These are phyloP conservation scores for Diplazon laetatorius DNA, from an alignment of 2,888 invertebrate genomes.

Conservation along the genomic window DNA sequence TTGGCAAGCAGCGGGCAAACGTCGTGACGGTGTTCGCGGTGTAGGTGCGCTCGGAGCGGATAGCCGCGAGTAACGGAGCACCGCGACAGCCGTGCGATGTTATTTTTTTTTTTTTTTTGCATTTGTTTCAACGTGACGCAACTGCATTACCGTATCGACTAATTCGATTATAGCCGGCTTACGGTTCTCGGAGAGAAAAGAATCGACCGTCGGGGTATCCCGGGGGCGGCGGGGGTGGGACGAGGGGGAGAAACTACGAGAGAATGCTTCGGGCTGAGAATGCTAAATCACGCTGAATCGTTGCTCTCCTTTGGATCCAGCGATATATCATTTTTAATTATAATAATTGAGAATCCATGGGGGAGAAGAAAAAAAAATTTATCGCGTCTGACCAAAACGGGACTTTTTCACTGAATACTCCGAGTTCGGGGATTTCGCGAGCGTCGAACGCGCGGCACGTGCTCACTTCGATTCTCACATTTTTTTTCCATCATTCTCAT, in stretches of 20 bases:
- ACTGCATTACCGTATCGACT: constrained; percentile 26
- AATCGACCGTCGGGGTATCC: not conserved
- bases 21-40: constrained; percentile 17
- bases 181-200: constrained; percentile 5
- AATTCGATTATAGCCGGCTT: constrained; percentile 38
- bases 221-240: not conserved
- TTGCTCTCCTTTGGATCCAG: not conserved
- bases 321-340: no score
- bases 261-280: not conserved
- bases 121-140: constrained; percentile 19
- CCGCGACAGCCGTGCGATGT: constrained; percentile 7
- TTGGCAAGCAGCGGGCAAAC: not conserved
- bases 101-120: constrained; percentile 15
- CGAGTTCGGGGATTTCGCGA: constrained; percentile 50
- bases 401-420: constrained; percentile 54
- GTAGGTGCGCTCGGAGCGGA: not conserved
- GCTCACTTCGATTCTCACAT: not conserved
- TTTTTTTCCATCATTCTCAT: constrained; percentile 48
- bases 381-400: constrained; percentile 52
- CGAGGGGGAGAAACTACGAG: not conserved
- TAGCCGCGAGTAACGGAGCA: constrained; percentile 14
- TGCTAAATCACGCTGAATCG: not conserved
- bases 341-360: not conserved
- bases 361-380: constrained; percentile 15
- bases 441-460: not conserved